A percentile compares a stretch with the other conserved stretches of the same genome.
Conservation (phyloP, 2,797 vertebrate species). For the Scomberomorus guttatus region DNA sequence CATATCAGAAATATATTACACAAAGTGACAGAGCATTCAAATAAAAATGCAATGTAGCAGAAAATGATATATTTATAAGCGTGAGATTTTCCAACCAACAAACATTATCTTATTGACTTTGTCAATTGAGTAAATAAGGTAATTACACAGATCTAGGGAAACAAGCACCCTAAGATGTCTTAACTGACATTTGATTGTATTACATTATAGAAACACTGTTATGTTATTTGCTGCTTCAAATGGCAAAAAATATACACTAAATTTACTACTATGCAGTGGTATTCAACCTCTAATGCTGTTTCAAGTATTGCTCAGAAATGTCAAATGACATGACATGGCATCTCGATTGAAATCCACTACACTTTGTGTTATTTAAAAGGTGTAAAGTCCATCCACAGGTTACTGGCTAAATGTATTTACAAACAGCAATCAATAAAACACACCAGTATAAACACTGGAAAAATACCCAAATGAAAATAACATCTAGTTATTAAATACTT, state of each 20-base stretch:
- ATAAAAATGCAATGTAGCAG: not conserved
- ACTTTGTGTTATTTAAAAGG: not conserved
- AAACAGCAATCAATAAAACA: not conserved
- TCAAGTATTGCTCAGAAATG: not conserved
- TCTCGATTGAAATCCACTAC: not conserved
- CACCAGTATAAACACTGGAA: not conserved
- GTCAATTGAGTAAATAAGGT: no score
- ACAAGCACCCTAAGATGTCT: not conserved
- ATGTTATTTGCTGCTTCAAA: conserved; percentile 3
- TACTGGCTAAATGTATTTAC: conserved; percentile 2
- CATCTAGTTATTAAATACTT: conserved; percentile 10
- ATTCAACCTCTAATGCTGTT: not conserved
- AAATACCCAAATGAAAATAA: not conserved
- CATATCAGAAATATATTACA: conserved; percentile 1
- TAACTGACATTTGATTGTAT: not conserved
- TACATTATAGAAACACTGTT: not conserved
- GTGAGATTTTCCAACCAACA: not conserved
- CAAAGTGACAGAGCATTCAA: not conserved
- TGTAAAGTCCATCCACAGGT: not conserved
- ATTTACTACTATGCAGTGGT: not conserved
- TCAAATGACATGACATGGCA: no score
- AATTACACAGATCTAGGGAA: not conserved
- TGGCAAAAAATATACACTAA: not conserved
- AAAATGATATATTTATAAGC: conserved; percentile 8
- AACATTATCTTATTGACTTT: not conserved